Evolutionary conservation across 1,140 invertebrate genomes (phyloP).

Genomic region (Trachymyrmex cornetzi): DNA sequence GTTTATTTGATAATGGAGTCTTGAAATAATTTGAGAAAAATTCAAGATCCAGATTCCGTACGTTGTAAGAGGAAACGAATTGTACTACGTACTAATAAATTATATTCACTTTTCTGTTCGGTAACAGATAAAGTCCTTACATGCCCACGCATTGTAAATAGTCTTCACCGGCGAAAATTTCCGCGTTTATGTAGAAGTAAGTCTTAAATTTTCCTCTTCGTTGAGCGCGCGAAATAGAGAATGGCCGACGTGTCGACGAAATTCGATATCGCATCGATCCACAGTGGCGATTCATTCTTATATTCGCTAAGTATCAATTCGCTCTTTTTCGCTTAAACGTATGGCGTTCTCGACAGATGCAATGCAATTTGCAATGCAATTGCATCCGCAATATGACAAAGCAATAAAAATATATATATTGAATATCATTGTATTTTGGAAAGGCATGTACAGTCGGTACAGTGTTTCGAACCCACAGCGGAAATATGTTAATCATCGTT

Average conservation of each 20-base stretch:
- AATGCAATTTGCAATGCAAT: no score
- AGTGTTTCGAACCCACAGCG: neutral
- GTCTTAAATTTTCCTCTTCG: conserved; percentile 10
- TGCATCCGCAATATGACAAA: neutral
- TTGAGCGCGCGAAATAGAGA: conserved; percentile 1
- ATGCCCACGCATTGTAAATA: conserved; percentile 46
- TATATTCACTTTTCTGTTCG: neutral
- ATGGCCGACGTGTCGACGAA: neutral
- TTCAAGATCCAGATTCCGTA: neutral
- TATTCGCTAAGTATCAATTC: neutral
- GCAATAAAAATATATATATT: conserved; percentile 18
- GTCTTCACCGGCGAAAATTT: conserved; percentile 3
- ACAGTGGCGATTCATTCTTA: neutral
- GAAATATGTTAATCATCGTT: conserved; percentile 10
- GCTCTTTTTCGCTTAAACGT: neutral
- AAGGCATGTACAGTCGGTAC: neutral
- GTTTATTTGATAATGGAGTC: neutral
- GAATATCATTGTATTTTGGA: conserved; percentile 7
- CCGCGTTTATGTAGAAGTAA: conserved; percentile 21
- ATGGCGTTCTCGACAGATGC: neutral
- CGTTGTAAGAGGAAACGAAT: neutral
- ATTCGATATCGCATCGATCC: neutral
- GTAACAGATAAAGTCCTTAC: neutral
- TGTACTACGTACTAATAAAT: conserved; percentile 2
- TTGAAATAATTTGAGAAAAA: conserved; percentile 2